Evolutionary conservation across 35 echinoderm and acorn worm species (phyloP).

Genomic region (Heliocidaris tuberculata): DNA sequence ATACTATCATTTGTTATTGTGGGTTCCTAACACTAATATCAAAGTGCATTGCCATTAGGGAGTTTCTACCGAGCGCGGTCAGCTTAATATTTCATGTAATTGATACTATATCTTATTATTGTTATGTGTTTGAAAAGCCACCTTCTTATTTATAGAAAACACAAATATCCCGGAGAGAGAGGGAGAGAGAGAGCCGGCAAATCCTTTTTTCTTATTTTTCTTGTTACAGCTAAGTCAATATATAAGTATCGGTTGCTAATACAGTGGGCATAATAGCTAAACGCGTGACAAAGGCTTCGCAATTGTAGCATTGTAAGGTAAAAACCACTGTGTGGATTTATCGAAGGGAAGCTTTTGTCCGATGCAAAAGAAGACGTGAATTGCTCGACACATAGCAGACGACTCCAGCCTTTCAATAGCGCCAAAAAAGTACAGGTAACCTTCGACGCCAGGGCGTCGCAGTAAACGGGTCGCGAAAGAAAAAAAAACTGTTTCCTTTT

Average conservation of each 20-base stretch:
- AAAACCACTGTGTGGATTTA: constrained; percentile 22
- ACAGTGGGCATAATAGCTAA: constrained; percentile 15
- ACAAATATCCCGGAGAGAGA: not conserved
- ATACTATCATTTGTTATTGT: not conserved
- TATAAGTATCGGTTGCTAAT: constrained; percentile 33
- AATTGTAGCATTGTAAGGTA: constrained; percentile 14
- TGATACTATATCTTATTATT: not conserved
- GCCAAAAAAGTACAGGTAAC: constrained; percentile 33
- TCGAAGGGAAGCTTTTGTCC: not conserved
- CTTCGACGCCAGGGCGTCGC: not conserved
- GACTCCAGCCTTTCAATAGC: constrained; percentile 24
- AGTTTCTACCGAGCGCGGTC: not conserved
- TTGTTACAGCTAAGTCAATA: constrained; percentile 35
- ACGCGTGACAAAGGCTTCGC: constrained; percentile 20
- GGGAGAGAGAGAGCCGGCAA: not conserved
- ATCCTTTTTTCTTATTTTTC: constrained; percentile 4
- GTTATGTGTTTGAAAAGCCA: constrained; percentile 11
- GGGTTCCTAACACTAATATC: not conserved
- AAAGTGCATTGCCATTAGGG: not conserved
- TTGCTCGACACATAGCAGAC: constrained; percentile 8
- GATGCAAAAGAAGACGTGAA: constrained; percentile 8
- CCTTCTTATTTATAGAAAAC: not conserved
- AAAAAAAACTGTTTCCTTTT: constrained; percentile 32
- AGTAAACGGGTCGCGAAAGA: not conserved
- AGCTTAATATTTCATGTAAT: constrained; percentile 12